These are phyloP conservation scores for Xestia rhomboidea DNA, from an alignment of 2,888 invertebrate species.

Conservation along the genomic window DNA sequence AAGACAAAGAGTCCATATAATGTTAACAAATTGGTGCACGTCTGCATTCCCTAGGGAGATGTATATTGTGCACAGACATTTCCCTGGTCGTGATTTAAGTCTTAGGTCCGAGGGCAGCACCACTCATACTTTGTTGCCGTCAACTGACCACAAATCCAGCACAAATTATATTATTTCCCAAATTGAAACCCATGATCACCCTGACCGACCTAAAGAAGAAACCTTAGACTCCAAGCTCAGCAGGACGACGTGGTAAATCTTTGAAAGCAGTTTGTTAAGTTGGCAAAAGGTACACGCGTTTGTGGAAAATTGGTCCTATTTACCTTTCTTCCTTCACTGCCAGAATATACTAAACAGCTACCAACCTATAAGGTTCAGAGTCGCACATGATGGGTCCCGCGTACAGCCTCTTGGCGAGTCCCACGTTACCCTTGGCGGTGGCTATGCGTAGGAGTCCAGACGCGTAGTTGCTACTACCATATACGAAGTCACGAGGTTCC, in stretches of 20 bases:
- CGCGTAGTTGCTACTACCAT: slow-evolving; percentile 91
- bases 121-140: not conserved
- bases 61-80: not conserved
- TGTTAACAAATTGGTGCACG: not conserved
- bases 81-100: not conserved
- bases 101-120: not conserved
- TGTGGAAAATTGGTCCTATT: no score
- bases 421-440: slow-evolving; percentile 92
- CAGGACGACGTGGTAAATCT: not conserved
- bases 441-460: slow-evolving; percentile 94
- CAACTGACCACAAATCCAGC: not conserved
- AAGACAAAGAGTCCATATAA: slow-evolving; percentile 1
- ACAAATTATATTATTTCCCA: not conserved
- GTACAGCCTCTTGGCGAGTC: slow-evolving; percentile 78
- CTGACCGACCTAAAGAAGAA: not conserved
- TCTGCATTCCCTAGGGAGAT: not conserved
- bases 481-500: slow-evolving; percentile 91
- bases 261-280: no score
- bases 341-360: not conserved
- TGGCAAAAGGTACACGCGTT: no score
- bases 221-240: not conserved
- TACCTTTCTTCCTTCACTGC: not conserved
- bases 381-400: slow-evolving; percentile 83
- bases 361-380: slow-evolving; percentile 85
- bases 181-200: not conserved